Evolutionary conservation across 2,113 vertebrate species (phyloP).

Genomic region (Myotis brandtii): DNA sequence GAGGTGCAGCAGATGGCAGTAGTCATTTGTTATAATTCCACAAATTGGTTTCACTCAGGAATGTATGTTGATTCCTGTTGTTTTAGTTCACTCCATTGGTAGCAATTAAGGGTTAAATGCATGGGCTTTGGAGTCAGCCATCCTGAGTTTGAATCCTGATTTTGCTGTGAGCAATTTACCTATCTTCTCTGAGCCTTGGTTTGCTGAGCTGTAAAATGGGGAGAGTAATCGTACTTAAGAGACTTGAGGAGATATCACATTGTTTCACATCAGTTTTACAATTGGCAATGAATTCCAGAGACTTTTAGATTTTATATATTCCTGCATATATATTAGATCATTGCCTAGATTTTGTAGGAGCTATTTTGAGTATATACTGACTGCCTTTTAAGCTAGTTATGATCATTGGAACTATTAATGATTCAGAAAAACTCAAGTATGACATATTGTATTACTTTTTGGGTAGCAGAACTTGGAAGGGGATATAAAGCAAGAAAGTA

Average conservation of each 20-base stretch:
- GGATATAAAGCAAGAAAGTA: constrained; percentile 22
- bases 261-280: neutral
- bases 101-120: neutral
- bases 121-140: neutral
- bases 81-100: neutral
- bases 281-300: neutral
- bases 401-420: neutral
- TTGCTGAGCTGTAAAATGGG: neutral
- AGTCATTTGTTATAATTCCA: neutral
- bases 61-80: neutral
- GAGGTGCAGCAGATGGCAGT: neutral
- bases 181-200: neutral
- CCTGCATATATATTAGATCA: neutral
- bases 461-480: neutral
- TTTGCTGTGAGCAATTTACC: neutral
- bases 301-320: neutral
- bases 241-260: neutral
- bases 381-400: neutral
- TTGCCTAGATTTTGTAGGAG: neutral
- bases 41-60: neutral
- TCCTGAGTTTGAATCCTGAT: neutral
- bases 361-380: neutral
- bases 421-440: constrained; percentile 40
- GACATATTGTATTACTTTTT: neutral
- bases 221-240: neutral